These are phyloP conservation scores for Hippocampus zosterae DNA, from an alignment of 2,113 vertebrate genomes.

Conservation along the genomic window DNA sequence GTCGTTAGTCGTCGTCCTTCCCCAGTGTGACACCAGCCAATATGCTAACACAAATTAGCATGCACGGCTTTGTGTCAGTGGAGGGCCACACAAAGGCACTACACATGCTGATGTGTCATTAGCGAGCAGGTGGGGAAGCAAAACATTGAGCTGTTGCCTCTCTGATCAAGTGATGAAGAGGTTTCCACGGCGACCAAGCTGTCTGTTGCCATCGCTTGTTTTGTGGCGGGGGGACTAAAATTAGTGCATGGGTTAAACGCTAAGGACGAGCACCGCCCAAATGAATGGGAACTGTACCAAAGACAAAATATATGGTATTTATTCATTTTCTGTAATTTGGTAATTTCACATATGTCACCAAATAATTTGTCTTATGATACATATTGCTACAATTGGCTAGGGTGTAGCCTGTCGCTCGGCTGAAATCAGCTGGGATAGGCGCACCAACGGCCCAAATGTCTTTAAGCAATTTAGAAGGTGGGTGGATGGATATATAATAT, in stretches of 20 bases:
- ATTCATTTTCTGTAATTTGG: too few species aligned
- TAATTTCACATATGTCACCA: too few species aligned
- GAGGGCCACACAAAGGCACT: constrained; percentile 64
- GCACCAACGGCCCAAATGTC: too few species aligned
- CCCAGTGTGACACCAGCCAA: constrained; percentile 51
- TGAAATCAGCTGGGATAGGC: too few species aligned
- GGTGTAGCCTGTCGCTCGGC: too few species aligned
- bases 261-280: constrained; percentile 21
- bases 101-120: constrained; percentile 67
- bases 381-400: too few species aligned
- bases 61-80: constrained; percentile 61
- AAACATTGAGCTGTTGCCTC: constrained; percentile 54
- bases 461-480: too few species aligned
- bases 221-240: constrained; percentile 49
- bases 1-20: constrained; percentile 40
- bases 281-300: not conserved
- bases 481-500: too few species aligned
- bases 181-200: constrained; percentile 62
- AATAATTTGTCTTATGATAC: too few species aligned
- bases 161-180: constrained; percentile 55
- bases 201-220: constrained; percentile 23
- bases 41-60: constrained; percentile 68
- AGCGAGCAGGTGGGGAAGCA: constrained; percentile 60
- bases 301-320: too few species aligned
- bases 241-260: constrained; percentile 51